Base-by-base conservation (phyloP, 2,113 vertebrate genomes). In the Percopsis transmontana region DNA sequence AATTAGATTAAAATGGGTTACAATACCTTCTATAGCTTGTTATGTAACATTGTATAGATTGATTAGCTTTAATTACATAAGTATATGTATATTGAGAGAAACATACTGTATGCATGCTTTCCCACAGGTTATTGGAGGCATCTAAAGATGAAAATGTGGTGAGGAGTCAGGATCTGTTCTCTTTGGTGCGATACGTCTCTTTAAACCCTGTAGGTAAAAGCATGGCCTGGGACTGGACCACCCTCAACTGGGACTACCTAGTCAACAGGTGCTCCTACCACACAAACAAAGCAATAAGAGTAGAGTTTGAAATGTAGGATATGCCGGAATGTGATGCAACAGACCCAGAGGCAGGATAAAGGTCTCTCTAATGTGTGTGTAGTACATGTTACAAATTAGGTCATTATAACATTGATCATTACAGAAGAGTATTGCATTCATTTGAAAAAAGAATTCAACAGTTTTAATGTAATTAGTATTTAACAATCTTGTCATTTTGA, bases 221-320 rank as follows among this genome's bases (percentile, higher is more conserved):
- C n/a, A 97, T 99, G 95, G 95, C 94, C 68, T 99, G 97, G 97
- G 94, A 96, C 54, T 99, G 97, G 97, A 88, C 94, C 59, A 94
- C 94, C 0, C 92, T 97, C 62, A 99, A 99, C 91, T 99, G 97
- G 97, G 75, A 95, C 21, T 96, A 94, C 77, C 90, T 99, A 40
- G 92, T 98, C 13, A 84, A 84, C 81, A 96, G 97, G 97, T 99
- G 7, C 58, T 82, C 78, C 10, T 39, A 23, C 14, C 55, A 23
- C 39, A 24, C 12, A 16, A 15, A 15, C 58, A 44, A n/a, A n/a
- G n/a, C n/a, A n/a, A n/a, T n/a, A n/a, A n/a, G 2, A 39, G 27
- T 19, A 20, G 48, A 51, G 20, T 38, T 27, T 11, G 9, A 38
- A 38, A 33, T 15, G 15, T n/a, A 18, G 3, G 33, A 23, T 40